Base-by-base conservation (phyloP, 2,797 vertebrate genomes). In the Enteromius trimaculatus region DNA sequence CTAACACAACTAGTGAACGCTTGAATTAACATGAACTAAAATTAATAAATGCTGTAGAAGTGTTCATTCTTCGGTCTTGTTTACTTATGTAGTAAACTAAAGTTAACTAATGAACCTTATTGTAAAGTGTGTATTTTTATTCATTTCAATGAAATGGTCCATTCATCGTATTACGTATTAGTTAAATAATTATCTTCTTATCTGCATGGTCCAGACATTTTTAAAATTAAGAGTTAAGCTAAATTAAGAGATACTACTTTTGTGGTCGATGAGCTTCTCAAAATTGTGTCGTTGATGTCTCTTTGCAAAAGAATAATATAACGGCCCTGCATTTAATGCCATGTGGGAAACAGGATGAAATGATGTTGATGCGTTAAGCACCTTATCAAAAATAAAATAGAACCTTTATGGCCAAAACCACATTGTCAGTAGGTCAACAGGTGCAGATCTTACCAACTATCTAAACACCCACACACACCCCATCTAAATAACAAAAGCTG, bases 401-500 rank as follows among this genome's bases (percentile, higher is more conserved):
- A n/a, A 53, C 10, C 17, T 44, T 29, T 60, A 44, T 3, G 11
- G 14, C 26, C 23, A 21, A 37, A 71, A 29, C 39, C 13, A 39
- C 16, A 39, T 14, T 42, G 53, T 44, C 29, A 39, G 58, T 9
- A 74, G 10, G 17, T 74, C n/a, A 74, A 34, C 49, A 17, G 9
- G 10, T 64, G 26, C 4, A 82, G 4, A 64, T 55, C 64, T 42
- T 2, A 23, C 16, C 29, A 23, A 65, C 69, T 4, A 42, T 29
- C 69, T 29, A 37, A 79, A 55, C 74, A 76, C 53, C 74, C 31
- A 55, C 49, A 23, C 6, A 3, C 1, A 34, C 31, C 7, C 37
- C 58, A 72, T 64, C 74, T 71, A 44, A 79, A 64, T 60, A 11
- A 86, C 34, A 75, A 70, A 21, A 16, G 49, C 76, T 64, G n/a